phyloP scores from a whole-genome alignment of 2,113 vertebrate species.

The Uria aalge region DNA sequence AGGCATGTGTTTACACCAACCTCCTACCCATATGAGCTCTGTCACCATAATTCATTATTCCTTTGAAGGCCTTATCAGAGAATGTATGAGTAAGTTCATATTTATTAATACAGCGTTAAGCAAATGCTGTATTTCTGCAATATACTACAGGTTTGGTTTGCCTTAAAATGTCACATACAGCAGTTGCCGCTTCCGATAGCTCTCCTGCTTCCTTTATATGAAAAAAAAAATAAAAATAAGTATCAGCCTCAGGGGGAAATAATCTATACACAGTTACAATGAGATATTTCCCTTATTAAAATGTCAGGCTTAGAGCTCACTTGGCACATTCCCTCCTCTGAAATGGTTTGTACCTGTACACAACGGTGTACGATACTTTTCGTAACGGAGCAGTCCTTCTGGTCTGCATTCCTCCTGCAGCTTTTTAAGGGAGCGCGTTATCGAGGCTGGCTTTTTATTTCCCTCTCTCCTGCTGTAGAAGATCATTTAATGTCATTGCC shows the following conservation, averaged over 20 bases:
- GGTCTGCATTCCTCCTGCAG: background rate
- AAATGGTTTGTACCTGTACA: background rate
- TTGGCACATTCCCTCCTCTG: background rate
- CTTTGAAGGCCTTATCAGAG: background rate
- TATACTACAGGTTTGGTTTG: background rate
- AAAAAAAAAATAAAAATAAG: slow-evolving; percentile 2
- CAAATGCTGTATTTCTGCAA: background rate
- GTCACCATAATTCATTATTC: background rate
- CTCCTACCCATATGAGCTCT: background rate
- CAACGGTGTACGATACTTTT: background rate
- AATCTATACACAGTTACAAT: slow-evolving; percentile 15
- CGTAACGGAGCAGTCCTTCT: background rate
- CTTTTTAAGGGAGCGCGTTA: background rate
- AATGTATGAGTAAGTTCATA: background rate
- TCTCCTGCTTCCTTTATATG: background rate
- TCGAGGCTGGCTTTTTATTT: background rate
- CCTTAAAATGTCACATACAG: background rate
- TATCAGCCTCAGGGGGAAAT: background rate
- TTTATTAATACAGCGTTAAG: background rate
- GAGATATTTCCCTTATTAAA: slow-evolving; percentile 45
- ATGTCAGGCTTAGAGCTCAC: background rate
- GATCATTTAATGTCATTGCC: slow-evolving; percentile 9
- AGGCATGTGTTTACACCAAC: background rate
- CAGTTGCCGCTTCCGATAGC: background rate
- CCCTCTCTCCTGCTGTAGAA: background rate